A percentile compares a stretch with the other conserved stretches of the same genome.
These are phyloP conservation scores for Antitype chi DNA, from an alignment of 2,888 invertebrate species.

Conservation along the genomic window DNA sequence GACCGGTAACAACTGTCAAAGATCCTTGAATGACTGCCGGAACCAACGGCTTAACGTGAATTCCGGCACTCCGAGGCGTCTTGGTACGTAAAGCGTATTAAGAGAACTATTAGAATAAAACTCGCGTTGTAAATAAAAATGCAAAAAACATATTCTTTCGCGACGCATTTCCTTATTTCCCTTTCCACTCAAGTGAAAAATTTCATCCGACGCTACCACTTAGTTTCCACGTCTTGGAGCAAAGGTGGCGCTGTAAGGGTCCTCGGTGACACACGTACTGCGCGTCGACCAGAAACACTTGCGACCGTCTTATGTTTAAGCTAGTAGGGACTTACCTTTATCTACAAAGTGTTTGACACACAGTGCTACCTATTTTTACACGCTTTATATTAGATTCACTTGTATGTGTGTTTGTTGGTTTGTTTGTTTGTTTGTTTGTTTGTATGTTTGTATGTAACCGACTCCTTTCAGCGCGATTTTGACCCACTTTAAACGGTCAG, in stretches of 20 bases:
- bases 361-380: neutral
- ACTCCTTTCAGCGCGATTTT: too few species aligned
- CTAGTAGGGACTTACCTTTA: slow-evolving; percentile 40
- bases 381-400: too few species aligned
- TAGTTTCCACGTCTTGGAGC: slow-evolving; percentile 29
- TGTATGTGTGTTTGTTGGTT: too few species aligned
- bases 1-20: too few species aligned
- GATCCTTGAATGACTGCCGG: too few species aligned
- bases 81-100: too few species aligned
- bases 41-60: too few species aligned
- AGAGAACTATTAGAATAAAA: too few species aligned
- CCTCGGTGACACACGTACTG: slow-evolving; percentile 46
- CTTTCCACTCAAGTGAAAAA: slow-evolving; percentile 7
- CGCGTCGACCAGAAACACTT: slow-evolving; percentile 48
- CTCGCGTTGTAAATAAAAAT: neutral
- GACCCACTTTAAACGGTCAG: too few species aligned
- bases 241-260: slow-evolving; percentile 36
- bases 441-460: too few species aligned
- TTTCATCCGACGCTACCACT: slow-evolving; percentile 21
- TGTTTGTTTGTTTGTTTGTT: too few species aligned
- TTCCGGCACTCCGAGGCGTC: too few species aligned
- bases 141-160: neutral
- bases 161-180: neutral
- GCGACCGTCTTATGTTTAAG: slow-evolving; percentile 30
- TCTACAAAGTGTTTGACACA: slow-evolving; percentile 23